phyloP scores from a whole-genome alignment of 1,140 invertebrate genomes.

The Drosophila nasuta region DNA sequence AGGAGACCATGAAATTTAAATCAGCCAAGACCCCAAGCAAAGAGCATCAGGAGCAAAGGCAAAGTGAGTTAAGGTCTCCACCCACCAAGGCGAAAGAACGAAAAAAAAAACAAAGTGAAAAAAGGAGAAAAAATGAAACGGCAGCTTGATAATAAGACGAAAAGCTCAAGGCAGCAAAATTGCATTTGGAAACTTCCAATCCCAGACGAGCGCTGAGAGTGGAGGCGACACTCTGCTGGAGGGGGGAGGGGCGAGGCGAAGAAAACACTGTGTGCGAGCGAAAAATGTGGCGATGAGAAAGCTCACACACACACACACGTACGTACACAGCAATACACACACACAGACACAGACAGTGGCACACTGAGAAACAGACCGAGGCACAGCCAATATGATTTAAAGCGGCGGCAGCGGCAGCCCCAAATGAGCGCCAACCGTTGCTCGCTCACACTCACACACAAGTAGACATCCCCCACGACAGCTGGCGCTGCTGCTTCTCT shows the following conservation, averaged over 20 bases:
- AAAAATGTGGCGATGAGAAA: conserved; percentile 68
- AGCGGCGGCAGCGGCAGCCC: conserved; percentile 56
- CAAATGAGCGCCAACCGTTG: conserved; percentile 64
- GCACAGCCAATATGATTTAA: conserved; percentile 83
- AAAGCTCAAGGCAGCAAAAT: conserved; percentile 81
- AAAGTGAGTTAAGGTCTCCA: conserved; percentile 53
- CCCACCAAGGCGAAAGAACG: conserved; percentile 50
- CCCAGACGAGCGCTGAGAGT: conserved; percentile 69
- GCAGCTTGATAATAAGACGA: conserved; percentile 61
- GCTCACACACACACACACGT: conserved; percentile 37
- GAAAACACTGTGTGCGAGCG: conserved; percentile 55
- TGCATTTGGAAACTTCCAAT: conserved; percentile 84
- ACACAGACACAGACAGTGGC: conserved; percentile 18
- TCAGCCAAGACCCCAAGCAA: conserved; percentile 55
- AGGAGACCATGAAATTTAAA: conserved; percentile 82
- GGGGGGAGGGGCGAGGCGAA: conserved; percentile 20
- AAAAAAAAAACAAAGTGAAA: conserved; percentile 22
- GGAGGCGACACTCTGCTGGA: conserved; percentile 21
- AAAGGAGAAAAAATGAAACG: conserved; percentile 42
- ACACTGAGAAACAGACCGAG: conserved; percentile 42
- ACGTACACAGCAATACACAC: conserved; percentile 22
- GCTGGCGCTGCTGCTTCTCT: conserved; percentile 41
- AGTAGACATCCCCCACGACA: conserved; percentile 23
- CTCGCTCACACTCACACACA: conserved; percentile 49
- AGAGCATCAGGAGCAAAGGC: conserved; percentile 32